Evolutionary conservation across 2,797 vertebrate genomes (phyloP).

Genomic region (Sebastiscus albofasciatus): DNA sequence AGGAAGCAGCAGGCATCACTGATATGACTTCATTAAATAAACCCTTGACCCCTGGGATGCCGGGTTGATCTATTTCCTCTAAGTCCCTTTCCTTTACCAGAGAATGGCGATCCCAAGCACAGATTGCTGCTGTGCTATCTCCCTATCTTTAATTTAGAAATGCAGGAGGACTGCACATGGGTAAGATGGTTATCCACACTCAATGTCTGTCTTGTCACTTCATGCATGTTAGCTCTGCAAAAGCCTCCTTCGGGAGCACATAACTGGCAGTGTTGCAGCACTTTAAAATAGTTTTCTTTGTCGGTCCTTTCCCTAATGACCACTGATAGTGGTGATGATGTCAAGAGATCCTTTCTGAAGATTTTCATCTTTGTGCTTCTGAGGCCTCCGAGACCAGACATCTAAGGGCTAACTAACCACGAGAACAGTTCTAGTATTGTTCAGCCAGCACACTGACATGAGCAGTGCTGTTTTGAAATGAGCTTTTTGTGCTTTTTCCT

Average conservation of each 20-base stretch:
- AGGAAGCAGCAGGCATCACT: constrained; percentile 33
- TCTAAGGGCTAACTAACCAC: constrained; percentile 32
- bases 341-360: constrained; percentile 49
- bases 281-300: constrained; percentile 66
- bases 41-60: constrained; percentile 75
- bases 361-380: constrained; percentile 38
- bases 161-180: constrained; percentile 69
- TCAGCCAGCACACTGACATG: constrained; percentile 8
- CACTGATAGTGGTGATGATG: constrained; percentile 41
- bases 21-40: constrained; percentile 76
- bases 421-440: not conserved
- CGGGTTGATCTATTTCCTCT: constrained; percentile 67
- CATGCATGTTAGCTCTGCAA: constrained; percentile 67
- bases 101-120: constrained; percentile 63
- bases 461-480: constrained; percentile 27
- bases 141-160: constrained; percentile 87
- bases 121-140: constrained; percentile 74
- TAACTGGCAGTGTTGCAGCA: constrained; percentile 45
- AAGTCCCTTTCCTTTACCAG: constrained; percentile 63
- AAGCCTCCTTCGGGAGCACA: constrained; percentile 54
- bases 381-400: constrained; percentile 45
- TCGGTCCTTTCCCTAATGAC: constrained; percentile 59
- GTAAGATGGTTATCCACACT: constrained; percentile 77
- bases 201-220: constrained; percentile 73
- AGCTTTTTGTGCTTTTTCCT: constrained; percentile 31